phyloP scores from a whole-genome alignment of 1,140 invertebrate genomes.

The Anastrepha obliqua region DNA sequence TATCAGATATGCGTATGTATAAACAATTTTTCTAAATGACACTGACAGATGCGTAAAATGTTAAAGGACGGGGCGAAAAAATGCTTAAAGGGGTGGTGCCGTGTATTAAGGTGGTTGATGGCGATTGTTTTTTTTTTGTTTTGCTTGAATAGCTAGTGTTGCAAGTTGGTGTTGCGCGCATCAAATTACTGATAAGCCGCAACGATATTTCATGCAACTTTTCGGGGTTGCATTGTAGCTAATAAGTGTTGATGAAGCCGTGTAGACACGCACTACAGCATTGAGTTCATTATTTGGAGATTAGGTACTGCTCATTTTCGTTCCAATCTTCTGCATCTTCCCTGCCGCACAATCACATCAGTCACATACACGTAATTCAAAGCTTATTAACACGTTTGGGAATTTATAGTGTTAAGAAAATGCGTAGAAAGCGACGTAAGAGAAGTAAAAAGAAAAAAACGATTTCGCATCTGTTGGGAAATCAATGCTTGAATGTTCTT shows the following conservation, averaged over 20 bases:
- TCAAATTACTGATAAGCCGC: conserved; percentile 40
- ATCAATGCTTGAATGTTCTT: conserved; percentile 7
- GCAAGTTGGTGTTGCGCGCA: conserved; percentile 34
- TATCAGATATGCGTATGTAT: neutral
- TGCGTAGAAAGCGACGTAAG: no score
- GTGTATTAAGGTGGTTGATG: neutral
- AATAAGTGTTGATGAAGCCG: neutral
- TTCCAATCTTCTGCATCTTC: neutral
- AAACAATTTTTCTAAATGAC: conserved; percentile 50
- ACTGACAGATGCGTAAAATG: conserved; percentile 50
- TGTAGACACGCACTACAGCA: neutral
- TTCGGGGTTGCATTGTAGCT: conserved; percentile 17
- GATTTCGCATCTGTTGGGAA: neutral
- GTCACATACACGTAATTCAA: neutral
- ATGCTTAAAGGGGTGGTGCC: neutral
- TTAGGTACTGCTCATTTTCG: conserved; percentile 11
- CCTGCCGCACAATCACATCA: neutral
- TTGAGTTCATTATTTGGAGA: conserved; percentile 39
- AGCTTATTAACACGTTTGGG: conserved; percentile 51
- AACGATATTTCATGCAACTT: conserved; percentile 18
- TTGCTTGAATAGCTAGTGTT: conserved; percentile 16
- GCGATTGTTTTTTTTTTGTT: neutral
- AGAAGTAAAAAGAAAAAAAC: neutral
- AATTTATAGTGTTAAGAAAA: neutral
- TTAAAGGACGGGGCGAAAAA: neutral